Conservation (phyloP, 1,140 invertebrate species). For the Diabrotica undecimpunctata region DNA sequence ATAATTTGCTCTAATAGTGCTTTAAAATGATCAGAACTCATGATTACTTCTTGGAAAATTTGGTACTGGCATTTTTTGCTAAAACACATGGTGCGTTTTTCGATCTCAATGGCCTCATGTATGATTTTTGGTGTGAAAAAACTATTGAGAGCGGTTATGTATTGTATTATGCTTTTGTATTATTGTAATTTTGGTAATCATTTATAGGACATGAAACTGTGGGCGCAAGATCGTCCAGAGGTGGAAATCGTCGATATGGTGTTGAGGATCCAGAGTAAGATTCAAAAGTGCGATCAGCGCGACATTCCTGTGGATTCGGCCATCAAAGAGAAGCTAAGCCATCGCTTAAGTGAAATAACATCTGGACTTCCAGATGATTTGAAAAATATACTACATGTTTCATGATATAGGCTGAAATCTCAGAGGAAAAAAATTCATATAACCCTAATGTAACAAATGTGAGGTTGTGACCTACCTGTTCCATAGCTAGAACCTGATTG, state of each 20-base stretch:
- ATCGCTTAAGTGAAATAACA: conserved; percentile 79
- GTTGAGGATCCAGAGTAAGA: conserved; percentile 77
- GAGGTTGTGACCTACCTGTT: neutral
- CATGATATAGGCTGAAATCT: conserved; percentile 37
- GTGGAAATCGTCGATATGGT: conserved; percentile 97
- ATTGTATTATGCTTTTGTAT: too few species aligned
- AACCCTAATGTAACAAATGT: neutral
- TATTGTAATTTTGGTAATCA: neutral
- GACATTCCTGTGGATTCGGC: conserved; percentile 67
- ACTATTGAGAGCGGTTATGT: too few species aligned
- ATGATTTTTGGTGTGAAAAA: too few species aligned
- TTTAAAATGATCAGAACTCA: neutral
- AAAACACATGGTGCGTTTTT: neutral
- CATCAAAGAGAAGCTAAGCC: conserved; percentile 69
- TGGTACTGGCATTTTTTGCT: neutral
- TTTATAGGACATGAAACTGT: conserved; percentile 77
- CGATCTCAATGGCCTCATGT: too few species aligned
- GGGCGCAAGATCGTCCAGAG: conserved; percentile 89
- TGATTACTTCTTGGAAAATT: neutral
- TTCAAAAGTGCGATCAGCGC: conserved; percentile 67
- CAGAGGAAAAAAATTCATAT: conserved; percentile 3
- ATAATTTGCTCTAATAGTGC: neutral
- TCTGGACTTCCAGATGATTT: conserved; percentile 85
- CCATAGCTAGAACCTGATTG: neutral
- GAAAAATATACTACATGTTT: conserved; percentile 67